These are phyloP conservation scores for Dendrocopos noguchii DNA, from an alignment of 2,113 vertebrate genomes.

Conservation along the genomic window DNA sequence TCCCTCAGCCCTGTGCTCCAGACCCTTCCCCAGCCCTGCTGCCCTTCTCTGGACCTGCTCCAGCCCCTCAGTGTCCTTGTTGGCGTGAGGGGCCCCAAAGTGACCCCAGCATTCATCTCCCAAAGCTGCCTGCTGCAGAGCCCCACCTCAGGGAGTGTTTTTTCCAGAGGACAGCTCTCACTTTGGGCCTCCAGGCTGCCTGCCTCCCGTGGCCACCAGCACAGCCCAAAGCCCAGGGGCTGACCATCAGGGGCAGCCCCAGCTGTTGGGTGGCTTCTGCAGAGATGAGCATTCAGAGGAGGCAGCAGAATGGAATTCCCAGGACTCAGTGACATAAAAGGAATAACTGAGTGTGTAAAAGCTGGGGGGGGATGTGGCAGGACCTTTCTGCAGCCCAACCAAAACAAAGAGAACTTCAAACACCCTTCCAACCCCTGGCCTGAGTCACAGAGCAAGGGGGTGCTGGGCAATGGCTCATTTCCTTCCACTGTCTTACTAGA, in stretches of 20 bases:
- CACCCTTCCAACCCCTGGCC: not conserved
- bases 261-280: not conserved
- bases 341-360: constrained; percentile 37
- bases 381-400: not conserved
- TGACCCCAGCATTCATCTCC: not conserved
- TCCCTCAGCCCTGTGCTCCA: no score
- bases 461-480: not conserved
- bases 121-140: accelerated
- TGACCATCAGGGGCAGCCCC: not conserved
- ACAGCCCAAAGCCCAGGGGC: not conserved
- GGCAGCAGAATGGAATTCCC: constrained; percentile 18
- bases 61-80: no score
- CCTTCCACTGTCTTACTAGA: not conserved
- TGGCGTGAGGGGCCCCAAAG: no score
- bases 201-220: accelerated
- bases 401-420: constrained; percentile 49
- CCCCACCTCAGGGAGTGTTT: not conserved
- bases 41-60: no score
- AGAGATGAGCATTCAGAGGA: not conserved
- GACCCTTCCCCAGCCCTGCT: no score
- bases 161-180: not conserved
- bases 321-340: constrained; percentile 20
- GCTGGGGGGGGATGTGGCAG: not conserved
- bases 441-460: constrained; percentile 14
- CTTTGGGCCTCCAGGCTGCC: not conserved